Percentiles rank a stretch among this genome's conserved stretches.
phyloP scores from a whole-genome alignment of 1,140 invertebrate genomes.

The Gryllus bimaculatus region DNA sequence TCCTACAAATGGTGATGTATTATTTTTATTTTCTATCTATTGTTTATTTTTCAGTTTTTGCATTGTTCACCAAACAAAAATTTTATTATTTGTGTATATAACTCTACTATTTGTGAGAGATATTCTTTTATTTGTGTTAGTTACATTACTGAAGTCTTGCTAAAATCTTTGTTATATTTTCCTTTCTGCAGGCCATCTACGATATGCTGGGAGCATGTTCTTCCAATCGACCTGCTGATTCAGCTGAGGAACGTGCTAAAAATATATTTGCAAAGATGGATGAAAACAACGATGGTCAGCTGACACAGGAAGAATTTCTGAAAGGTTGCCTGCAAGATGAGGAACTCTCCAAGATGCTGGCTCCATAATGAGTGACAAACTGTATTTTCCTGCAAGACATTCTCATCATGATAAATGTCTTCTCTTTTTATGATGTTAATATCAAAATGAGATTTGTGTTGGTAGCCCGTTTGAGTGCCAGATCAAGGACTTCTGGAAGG shows the following conservation, averaged over 20 bases:
- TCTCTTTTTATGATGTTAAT: slow-evolving; percentile 15
- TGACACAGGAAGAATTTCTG: slow-evolving; percentile 97
- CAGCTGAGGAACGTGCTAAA: slow-evolving; percentile 91
- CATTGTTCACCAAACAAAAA: too few relatives aligned
- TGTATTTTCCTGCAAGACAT: background rate
- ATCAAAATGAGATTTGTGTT: slow-evolving; percentile 20
- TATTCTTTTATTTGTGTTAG: too few relatives aligned
- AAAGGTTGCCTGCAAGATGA: slow-evolving; percentile 98
- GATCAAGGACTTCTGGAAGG: slow-evolving; percentile 18
- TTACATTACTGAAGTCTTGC: too few relatives aligned
- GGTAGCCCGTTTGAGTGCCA: slow-evolving; percentile 20
- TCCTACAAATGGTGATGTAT: too few relatives aligned
- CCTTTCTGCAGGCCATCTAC: slow-evolving; percentile 83
- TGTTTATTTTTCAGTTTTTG: too few relatives aligned
- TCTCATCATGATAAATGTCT: slow-evolving; percentile 13
- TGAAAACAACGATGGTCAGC: slow-evolving; percentile 94
- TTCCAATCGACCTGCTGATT: slow-evolving; percentile 82
- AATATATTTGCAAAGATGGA: slow-evolving; percentile 99
- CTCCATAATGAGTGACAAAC: slow-evolving; percentile 57
- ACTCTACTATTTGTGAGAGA: too few relatives aligned
- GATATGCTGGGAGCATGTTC: slow-evolving; percentile 95
- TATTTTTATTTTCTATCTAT: too few relatives aligned
- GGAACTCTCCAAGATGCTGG: slow-evolving; percentile 90
- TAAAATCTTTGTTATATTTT: too few relatives aligned
- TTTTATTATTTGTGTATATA: too few relatives aligned